Conservation (phyloP, 2,888 invertebrate species). For the Camptogramma bilineatum region DNA sequence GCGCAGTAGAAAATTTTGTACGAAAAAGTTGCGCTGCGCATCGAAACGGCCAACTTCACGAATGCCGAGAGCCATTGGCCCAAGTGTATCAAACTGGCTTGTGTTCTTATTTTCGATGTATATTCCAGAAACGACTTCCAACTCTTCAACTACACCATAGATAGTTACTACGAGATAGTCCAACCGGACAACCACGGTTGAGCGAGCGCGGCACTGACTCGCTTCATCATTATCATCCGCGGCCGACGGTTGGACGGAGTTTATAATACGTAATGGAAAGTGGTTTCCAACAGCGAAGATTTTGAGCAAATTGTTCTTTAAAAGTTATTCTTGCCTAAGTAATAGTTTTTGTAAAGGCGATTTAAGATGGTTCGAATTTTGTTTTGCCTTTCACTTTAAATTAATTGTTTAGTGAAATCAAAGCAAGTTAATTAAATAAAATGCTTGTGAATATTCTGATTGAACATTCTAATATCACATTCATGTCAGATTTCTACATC, state of each 20-base stretch:
- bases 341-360: background rate
- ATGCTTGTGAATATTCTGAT: too few relatives aligned
- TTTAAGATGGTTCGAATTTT: background rate
- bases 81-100: background rate
- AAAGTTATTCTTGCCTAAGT: constrained; percentile 2
- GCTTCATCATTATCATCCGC: constrained; percentile 38
- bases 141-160: constrained; percentile 93
- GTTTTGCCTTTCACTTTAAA: background rate
- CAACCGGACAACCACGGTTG: constrained; percentile 70
- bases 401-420: too few relatives aligned
- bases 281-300: constrained; percentile 7
- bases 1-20: too few relatives aligned
- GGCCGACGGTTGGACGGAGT: constrained; percentile 14
- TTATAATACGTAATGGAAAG: constrained; percentile 19
- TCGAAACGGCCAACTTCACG: too few relatives aligned
- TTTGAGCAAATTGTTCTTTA: constrained; percentile 6
- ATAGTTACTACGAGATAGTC: constrained; percentile 88
- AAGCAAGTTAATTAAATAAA: too few relatives aligned
- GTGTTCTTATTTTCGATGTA: constrained; percentile 33
- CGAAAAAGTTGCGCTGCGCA: too few relatives aligned
- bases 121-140: constrained; percentile 92
- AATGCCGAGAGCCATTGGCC: too few relatives aligned
- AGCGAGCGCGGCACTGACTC: constrained; percentile 41
- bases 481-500: too few relatives aligned
- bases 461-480: too few relatives aligned